A percentile compares a stretch with the other conserved stretches of the same genome.
phyloP scores from a whole-genome alignment of 2,113 vertebrate genomes.

The Limnothrissa miodon region DNA sequence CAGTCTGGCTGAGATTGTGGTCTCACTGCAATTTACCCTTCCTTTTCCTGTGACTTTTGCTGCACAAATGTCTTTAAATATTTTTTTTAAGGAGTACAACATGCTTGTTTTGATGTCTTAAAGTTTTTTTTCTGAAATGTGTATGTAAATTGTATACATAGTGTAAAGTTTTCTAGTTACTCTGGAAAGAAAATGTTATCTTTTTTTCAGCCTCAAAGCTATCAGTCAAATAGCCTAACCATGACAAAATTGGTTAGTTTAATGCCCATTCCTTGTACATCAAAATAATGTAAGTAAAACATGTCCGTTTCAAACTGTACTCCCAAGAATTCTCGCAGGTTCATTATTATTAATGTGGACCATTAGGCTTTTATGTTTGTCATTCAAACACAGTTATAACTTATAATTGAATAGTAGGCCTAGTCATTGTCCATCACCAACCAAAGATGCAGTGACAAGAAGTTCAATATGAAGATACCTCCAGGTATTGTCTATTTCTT shows the following conservation, averaged over 20 bases:
- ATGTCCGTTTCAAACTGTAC: not conserved
- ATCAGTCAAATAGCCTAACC: slow-evolving; percentile 5
- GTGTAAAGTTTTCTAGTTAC: slow-evolving; percentile 62
- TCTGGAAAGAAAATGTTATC: slow-evolving; percentile 33
- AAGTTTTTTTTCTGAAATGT: slow-evolving; percentile 49
- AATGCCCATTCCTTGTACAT: not conserved
- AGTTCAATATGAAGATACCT: not conserved
- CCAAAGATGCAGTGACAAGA: not conserved
- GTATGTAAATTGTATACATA: slow-evolving; percentile 62
- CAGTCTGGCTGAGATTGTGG: slow-evolving; percentile 18
- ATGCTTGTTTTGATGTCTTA: slow-evolving; percentile 38
- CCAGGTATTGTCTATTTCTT: not conserved
- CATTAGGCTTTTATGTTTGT: not conserved
- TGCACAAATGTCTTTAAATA: slow-evolving; percentile 48
- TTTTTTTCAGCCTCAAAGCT: slow-evolving; percentile 14
- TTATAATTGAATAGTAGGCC: too few species aligned
- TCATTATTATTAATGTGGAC: not conserved
- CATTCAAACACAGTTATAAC: not conserved
- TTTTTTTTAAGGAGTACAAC: slow-evolving; percentile 23
- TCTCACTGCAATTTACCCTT: slow-evolving; percentile 23
- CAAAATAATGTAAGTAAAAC: slow-evolving; percentile 1
- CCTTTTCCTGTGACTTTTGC: slow-evolving; percentile 24
- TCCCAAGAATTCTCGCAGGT: not conserved
- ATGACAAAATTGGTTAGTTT: not conserved
- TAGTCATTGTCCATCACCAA: not conserved